Evolutionary conservation across 2,113 vertebrate species (phyloP), one percentile per base, ranked within the genome.

Genomic region (Leucosticte australis): DNA sequence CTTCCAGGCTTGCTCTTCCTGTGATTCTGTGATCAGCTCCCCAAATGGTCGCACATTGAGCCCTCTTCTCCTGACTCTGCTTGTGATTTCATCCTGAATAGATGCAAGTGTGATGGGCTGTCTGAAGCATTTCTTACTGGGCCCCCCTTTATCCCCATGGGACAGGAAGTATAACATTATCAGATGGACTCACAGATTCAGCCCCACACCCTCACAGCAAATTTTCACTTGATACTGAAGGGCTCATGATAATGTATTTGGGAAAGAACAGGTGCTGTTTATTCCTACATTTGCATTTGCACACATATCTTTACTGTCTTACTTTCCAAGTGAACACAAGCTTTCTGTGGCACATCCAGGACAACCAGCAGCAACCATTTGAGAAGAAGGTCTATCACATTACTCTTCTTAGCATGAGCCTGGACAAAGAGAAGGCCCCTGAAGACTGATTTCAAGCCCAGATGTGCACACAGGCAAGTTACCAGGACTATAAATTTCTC

Each of bases 31-130:
- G 30, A 7, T 23, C 1, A 3, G 8, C 19, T 73, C 28, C 6
- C 4, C 10, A 46, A 47, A 26, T 2, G 23, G 7, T 37, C 13
- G 52, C 0, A 0, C 15, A 9, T 0, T 5, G 22, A 46, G 17
- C 15, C 21, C 21, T 39, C 3, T 3, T 74, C 10, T 80, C 20
- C 19, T 39, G 15, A 5, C 10, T 2, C 26, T 26, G 1, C n/a
- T 46, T 46, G 10, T 64, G 26, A 42, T 73, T 80, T 70, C 15
- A 17, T 35, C 35, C 60, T 33, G 10, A 20, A n/a, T 3, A 28
- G 15, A 39, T 33, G 10, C 2, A 67, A n/a, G 4, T 13, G 19
- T 10, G 41, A 11, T 17, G 2, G 3, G 65, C 31, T 39, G 2
- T 6, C 41, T 70, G 52, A 84, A 70, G 3, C 4, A 21, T 1